A percentile compares a stretch with the other conserved stretches of the same genome.
Evolutionary conservation across 1,140 invertebrate species (phyloP).

Genomic region (Heterodera carotae): DNA sequence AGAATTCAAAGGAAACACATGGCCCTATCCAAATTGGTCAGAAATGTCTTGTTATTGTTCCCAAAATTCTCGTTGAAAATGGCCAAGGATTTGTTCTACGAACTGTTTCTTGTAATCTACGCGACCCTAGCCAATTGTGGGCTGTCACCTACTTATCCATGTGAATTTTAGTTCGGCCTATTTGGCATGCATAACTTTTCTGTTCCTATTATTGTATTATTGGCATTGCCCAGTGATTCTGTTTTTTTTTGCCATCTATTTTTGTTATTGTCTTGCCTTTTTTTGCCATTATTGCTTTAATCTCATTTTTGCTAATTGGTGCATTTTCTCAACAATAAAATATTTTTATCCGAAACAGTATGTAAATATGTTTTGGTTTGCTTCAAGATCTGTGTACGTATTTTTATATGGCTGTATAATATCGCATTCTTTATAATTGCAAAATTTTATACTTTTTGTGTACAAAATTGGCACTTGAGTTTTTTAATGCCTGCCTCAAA

Average conservation of each 20-base stretch:
- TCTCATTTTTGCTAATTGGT: neutral
- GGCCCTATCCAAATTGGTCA: neutral
- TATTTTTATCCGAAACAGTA: too few species aligned
- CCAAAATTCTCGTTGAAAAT: neutral
- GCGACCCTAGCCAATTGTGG: neutral
- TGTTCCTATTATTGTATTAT: too few species aligned
- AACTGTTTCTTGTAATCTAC: neutral
- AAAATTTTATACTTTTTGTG: slow-evolving; percentile 1
- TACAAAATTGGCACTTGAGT: neutral
- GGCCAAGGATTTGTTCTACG: neutral
- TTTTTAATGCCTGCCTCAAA: neutral
- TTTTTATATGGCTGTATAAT: too few species aligned
- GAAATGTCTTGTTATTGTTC: neutral
- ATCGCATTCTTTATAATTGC: slow-evolving; percentile 2
- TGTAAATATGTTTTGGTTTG: too few species aligned
- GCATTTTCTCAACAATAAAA: too few species aligned
- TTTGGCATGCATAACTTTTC: too few species aligned
- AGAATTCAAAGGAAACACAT: neutral
- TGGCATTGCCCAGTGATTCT: neutral
- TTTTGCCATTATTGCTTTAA: neutral
- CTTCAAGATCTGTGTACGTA: neutral
- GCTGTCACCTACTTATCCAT: neutral
- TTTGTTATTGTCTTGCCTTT: neutral
- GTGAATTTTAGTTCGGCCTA: neutral
- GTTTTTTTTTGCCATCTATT: neutral